phyloP scores from a whole-genome alignment of 2,888 invertebrate species.

The Chironomus riparius region DNA sequence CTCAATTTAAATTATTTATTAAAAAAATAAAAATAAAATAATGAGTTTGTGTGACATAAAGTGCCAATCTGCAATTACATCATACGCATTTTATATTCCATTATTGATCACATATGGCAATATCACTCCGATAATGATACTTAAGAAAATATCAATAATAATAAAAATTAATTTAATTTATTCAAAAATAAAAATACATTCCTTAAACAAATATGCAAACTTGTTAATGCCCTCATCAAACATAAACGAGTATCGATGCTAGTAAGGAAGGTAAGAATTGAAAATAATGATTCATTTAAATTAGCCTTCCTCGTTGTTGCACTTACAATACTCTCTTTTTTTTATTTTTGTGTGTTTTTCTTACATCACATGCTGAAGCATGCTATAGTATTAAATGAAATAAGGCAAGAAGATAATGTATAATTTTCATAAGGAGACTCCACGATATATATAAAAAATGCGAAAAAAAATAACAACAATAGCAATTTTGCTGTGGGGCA shows the following conservation, averaged over 20 bases:
- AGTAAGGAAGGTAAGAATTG: neutral
- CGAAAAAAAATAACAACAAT: too few species aligned
- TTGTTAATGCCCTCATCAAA: neutral
- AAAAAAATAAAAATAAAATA: too few species aligned
- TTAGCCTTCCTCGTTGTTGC: slow-evolving; percentile 14
- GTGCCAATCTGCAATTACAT: too few species aligned
- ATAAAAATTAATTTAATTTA: neutral
- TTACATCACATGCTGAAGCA: neutral
- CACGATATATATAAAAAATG: neutral
- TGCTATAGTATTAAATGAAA: neutral
- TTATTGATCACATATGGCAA: too few species aligned
- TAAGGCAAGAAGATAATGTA: neutral
- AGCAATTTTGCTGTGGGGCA: neutral
- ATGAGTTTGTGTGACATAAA: too few species aligned
- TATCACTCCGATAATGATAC: neutral
- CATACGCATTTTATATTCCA: too few species aligned
- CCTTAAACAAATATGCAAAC: neutral
- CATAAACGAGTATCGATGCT: neutral
- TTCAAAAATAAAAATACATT: neutral
- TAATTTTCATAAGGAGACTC: slow-evolving; percentile 2
- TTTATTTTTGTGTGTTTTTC: neutral
- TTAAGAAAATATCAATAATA: neutral
- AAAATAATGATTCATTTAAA: slow-evolving; percentile 23
- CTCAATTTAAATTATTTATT: too few species aligned
- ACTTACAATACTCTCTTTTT: neutral